Evolutionary conservation across 2,113 vertebrate species (phyloP), one percentile per base, ranked within the genome.

Genomic region (Monarcha castaneiventris): DNA sequence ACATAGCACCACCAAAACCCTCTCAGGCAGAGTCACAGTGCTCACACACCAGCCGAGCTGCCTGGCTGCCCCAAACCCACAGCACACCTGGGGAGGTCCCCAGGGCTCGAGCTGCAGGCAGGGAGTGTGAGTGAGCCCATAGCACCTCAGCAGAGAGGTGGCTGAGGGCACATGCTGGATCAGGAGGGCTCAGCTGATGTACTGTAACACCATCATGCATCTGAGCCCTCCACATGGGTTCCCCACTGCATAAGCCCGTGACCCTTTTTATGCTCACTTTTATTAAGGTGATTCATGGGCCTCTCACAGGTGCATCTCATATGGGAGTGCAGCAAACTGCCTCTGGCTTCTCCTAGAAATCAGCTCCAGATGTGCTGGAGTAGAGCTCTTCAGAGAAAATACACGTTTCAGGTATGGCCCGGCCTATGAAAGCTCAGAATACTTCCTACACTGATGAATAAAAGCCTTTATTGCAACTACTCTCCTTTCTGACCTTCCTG

Each of bases 241-340:
- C 67, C 54, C 22, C 30, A 27, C 61, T 58, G 8, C 43, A 21
- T 56, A 62, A 74, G 46, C 33, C 68, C 20, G 13, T 84, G 86
- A 73, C 49, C 59, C 30, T 78, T 91, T 75, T 56, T 71, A 49
- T 63, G 67, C 48, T 89, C 4, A 4, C 49, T 59, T 73, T 76
- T 90, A 76, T 90, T 62, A 77, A 90, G 68, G 75, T 91, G 87
- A 49, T 83, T 52, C 10, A 13, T 81, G 77, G 77, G 87, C 90
- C 87, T 90, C 93, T 94, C 84, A 83, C 93, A 97, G 92, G 93
- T 97, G 94, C 74, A 94, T 91, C 84, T 94, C 51, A 63, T 88
- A 85, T 37, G 87, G 67, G 39, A 94, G 90, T 17, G 54, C 35
- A 90, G 85, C 35, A 94, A 93, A 96, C 22, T 0, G 39, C 87